Conservation (phyloP, 2,113 vertebrate genomes). For the Puma concolor region DNA sequence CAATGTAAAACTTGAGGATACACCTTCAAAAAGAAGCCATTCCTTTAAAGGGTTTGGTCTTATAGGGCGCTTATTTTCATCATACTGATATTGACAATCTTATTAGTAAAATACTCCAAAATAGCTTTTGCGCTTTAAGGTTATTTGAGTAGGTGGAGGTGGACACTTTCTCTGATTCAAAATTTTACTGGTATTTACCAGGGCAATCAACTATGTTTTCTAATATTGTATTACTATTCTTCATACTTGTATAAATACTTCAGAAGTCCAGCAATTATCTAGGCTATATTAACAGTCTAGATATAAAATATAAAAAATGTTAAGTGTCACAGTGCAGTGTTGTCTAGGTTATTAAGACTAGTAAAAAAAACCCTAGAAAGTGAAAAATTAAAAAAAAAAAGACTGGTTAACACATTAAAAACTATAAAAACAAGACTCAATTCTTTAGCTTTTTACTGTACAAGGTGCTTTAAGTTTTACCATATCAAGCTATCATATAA, state of each 20-base stretch:
- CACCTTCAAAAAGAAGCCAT: slow-evolving; percentile 10
- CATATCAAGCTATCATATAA: background rate
- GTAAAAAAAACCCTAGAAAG: background rate
- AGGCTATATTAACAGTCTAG: slow-evolving; percentile 4
- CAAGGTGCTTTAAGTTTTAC: slow-evolving; percentile 29
- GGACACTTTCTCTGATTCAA: background rate
- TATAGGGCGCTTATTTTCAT: slow-evolving; percentile 27
- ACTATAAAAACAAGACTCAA: background rate
- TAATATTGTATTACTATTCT: slow-evolving; percentile 18
- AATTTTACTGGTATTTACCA: background rate
- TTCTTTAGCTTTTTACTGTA: background rate
- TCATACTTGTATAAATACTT: background rate
- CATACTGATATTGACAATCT: background rate
- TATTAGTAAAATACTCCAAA: slow-evolving; percentile 28
- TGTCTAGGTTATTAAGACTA: background rate
- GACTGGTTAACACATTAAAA: background rate
- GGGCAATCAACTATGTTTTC: slow-evolving; percentile 1
- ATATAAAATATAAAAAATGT: background rate
- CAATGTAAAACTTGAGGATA: background rate
- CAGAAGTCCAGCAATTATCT: background rate
- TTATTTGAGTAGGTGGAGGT: slow-evolving; percentile 8
- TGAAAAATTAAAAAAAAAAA: background rate
- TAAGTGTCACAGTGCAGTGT: background rate
- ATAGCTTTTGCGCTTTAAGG: slow-evolving; percentile 40
- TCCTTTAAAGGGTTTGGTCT: slow-evolving; percentile 26